Evolutionary conservation across 2,888 invertebrate species (phyloP).

Genomic region (Scaptomyza tumidula): DNA sequence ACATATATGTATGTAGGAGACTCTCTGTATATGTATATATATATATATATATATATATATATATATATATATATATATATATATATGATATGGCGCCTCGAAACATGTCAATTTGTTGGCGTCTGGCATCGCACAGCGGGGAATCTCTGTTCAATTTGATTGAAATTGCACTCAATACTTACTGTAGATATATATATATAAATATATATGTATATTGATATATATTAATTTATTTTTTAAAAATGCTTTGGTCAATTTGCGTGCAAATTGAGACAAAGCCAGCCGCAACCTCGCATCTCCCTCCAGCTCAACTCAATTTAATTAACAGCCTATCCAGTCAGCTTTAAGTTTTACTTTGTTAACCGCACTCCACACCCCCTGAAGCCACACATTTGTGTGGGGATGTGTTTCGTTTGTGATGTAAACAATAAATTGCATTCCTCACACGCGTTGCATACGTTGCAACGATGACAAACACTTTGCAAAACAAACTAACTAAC

Average conservation of each 20-base stretch:
- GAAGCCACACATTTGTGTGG: background rate
- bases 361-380: background rate
- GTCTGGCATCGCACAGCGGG: conserved; percentile 69
- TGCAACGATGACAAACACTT: conserved; percentile 26
- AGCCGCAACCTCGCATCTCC: conserved; percentile 5
- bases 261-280: conserved; percentile 70
- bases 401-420: conserved; percentile 24
- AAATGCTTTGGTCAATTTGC: conserved; percentile 72
- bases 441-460: conserved; percentile 24
- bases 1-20: conserved; percentile 20
- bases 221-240: conserved; percentile 75
- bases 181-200: conserved; percentile 48
- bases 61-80: conserved; percentile 5
- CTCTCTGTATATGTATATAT: conserved; percentile 18
- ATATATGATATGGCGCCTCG: conserved; percentile 50
- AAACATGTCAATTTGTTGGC: conserved; percentile 73
- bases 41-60: background rate
- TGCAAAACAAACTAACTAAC: conserved; percentile 18
- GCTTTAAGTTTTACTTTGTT: conserved; percentile 34
- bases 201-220: conserved; percentile 67
- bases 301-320: conserved; percentile 31
- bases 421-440: conserved; percentile 44
- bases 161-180: conserved; percentile 74
- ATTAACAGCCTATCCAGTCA: conserved; percentile 35
- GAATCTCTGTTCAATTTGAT: conserved; percentile 70